Conservation (phyloP, 2,113 vertebrate species). For the Bos indicus region DNA sequence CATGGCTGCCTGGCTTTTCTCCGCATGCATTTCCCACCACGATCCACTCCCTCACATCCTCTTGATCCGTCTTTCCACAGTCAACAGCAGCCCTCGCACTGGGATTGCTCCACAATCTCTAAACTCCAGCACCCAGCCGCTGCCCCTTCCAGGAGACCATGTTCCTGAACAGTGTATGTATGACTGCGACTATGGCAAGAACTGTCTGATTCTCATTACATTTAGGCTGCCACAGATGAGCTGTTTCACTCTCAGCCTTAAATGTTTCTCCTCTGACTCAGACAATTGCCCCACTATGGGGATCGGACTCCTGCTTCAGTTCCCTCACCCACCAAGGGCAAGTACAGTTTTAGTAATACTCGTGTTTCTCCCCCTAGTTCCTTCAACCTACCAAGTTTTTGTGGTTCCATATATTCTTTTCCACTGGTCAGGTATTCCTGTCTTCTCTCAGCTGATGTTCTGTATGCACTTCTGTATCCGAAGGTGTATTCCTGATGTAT, state of each 20-base stretch:
- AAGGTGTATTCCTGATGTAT: not conserved
- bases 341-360: not conserved
- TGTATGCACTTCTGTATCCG: not conserved
- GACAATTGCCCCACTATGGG: not conserved
- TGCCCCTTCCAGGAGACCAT: not conserved
- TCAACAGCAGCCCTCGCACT: not conserved
- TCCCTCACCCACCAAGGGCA: not conserved
- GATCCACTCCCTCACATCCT: not conserved
- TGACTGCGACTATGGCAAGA: not conserved
- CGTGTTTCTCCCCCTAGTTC: not conserved
- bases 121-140: not conserved
- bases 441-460: not conserved
- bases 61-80: fast-evolving
- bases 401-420: not conserved
- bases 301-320: not conserved
- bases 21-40: not conserved
- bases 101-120: not conserved
- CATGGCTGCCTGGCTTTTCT: not conserved
- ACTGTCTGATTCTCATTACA: not conserved
- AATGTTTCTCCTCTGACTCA: not conserved
- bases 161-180: not conserved
- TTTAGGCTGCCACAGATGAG: not conserved
- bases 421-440: not conserved
- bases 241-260: not conserved
- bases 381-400: not conserved